Base-by-base conservation (phyloP, 2,888 invertebrate genomes). In the Tiliacea citrago region DNA sequence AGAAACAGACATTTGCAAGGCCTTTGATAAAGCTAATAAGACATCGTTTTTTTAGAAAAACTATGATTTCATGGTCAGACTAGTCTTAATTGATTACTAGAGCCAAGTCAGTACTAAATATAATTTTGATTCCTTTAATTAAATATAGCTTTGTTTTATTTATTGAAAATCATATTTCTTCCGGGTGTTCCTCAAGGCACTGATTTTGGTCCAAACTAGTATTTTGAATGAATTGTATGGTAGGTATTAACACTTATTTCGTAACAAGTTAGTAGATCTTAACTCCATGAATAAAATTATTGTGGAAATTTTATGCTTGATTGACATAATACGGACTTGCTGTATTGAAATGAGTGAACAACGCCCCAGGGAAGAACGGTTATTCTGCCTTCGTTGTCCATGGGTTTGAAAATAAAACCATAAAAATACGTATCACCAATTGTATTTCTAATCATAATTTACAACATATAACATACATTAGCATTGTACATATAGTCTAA, bases 391-490 rank as follows among this genome's bases (percentile, higher is more conserved):
- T 12, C 9, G 13, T 49, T 21, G 21, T 21, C 3, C 16, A 51
- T 7, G n/a, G 16, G 10, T 66, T 66, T 18, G n/a, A 7, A 73
- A 82, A 79, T 82, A 49, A 84, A 82, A 85, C 68, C 13, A 79
- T 80, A 83, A 58, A 63, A n/a, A 68, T 89, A 91, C 88, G 88
- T 90, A 91, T 91, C 89, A 91, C 90, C 92, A 91, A 88, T 84
- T 91, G 86, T 89, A 90, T 89, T 91, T 87, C 87, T 90, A 90
- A 77, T 84, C 68, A 89, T 89, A 89, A 89, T 89, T 90, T 88
- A 90, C 90, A 90, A 88, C 88, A 84, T 88, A 75, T 77, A 88
- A 86, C 75, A 86, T 87, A 86, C 83, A 88, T 75, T 84, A 86
- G 68, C 83, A 86, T 88, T 89, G 89, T 89, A 90, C 86, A 89